Conservation (phyloP, 2,888 invertebrate species). For the Rhagonycha lutea region DNA sequence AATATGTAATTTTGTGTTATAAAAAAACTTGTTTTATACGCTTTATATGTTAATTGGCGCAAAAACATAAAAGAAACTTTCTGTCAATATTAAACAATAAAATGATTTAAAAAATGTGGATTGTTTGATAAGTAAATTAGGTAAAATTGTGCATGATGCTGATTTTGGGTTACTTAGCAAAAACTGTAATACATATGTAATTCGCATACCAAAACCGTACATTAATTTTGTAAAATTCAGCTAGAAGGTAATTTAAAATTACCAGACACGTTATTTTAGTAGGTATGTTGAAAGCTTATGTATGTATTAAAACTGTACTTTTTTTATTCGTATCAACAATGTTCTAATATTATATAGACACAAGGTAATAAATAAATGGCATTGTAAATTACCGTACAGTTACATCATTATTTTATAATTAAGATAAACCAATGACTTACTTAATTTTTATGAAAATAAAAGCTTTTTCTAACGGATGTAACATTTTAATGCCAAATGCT, state of each 20-base stretch:
- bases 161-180: neutral
- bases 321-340: slow-evolving; percentile 8
- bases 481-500: neutral
- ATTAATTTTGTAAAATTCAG: slow-evolving; percentile 8
- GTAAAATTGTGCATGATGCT: neutral
- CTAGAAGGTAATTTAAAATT: slow-evolving; percentile 10
- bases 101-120: neutral
- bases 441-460: slow-evolving; percentile 5
- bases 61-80: neutral
- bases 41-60: neutral
- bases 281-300: slow-evolving; percentile 12
- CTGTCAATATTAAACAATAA: neutral
- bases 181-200: slow-evolving; percentile 1
- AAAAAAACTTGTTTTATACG: neutral
- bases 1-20: neutral
- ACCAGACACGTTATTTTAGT: slow-evolving; percentile 8
- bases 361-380: slow-evolving; percentile 16
- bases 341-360: slow-evolving; percentile 15
- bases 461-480: neutral
- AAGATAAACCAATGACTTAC: slow-evolving; percentile 7
- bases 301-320: slow-evolving; percentile 20
- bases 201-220: slow-evolving; percentile 12
- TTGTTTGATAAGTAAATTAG: neutral
- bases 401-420: slow-evolving; percentile 11
- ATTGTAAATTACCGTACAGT: slow-evolving; percentile 16